Percentiles rank a stretch among this genome's conserved stretches.
phyloP scores from a whole-genome alignment of 2,113 vertebrate genomes.

The Vanacampus margaritifer region DNA sequence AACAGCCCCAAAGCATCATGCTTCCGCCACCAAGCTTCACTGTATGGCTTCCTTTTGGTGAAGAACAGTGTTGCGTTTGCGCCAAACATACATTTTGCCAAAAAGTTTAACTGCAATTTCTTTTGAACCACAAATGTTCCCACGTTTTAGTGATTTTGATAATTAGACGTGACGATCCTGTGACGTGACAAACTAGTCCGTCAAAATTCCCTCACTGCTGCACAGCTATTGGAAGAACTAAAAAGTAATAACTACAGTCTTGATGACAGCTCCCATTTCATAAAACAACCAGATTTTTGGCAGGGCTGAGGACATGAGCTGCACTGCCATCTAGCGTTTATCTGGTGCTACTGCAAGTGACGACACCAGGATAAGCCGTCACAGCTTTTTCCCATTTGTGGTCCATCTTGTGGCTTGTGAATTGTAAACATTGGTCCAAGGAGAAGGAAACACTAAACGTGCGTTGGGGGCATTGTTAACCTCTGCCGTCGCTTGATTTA shows the following conservation, averaged over 20 bases:
- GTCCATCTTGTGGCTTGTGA: conserved; percentile 59
- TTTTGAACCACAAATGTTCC: too few relatives aligned
- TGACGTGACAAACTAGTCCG: neutral
- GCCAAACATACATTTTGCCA: too few relatives aligned
- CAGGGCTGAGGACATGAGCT: conserved; percentile 1
- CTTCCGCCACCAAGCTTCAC: too few relatives aligned
- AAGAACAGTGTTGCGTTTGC: too few relatives aligned
- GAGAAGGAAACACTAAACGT: conserved; percentile 46
- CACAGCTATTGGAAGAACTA: neutral
- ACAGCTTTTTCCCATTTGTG: conserved; percentile 61
- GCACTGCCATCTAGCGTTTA: conserved; percentile 67
- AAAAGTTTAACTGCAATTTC: too few relatives aligned
- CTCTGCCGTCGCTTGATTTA: conserved; percentile 17
- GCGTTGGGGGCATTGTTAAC: conserved; percentile 50
- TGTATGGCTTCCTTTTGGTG: too few relatives aligned
- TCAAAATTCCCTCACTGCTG: neutral
- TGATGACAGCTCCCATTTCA: neutral
- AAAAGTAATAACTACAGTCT: neutral
- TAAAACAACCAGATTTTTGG: conserved; percentile 2
- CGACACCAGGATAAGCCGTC: conserved; percentile 59
- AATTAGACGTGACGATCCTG: too few relatives aligned
- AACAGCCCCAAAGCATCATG: too few relatives aligned
- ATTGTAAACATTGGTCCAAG: conserved; percentile 59
- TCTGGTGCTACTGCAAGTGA: conserved; percentile 22
- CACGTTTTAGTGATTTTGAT: too few relatives aligned